A percentile compares a stretch with the other conserved stretches of the same genome.
These are phyloP conservation scores for Dichetophora obliterata DNA, from an alignment of 2,888 invertebrate species.

Conservation along the genomic window DNA sequence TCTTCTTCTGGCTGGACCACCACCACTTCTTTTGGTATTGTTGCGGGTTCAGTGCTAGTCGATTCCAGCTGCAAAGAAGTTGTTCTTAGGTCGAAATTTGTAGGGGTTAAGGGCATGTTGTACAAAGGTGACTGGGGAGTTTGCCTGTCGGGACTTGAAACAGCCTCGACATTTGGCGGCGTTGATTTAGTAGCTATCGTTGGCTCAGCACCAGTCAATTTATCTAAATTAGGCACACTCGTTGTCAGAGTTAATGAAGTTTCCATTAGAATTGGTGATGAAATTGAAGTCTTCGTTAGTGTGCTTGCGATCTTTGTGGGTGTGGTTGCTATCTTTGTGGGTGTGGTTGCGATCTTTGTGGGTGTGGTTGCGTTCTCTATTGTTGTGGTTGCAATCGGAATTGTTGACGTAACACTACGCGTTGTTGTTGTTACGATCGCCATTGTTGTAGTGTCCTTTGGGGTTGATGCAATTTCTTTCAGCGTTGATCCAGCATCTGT, in stretches of 20 bases:
- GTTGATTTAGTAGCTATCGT: no score
- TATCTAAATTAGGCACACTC: neutral
- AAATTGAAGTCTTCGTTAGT: neutral
- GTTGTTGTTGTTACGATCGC: neutral
- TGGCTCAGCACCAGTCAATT: no score
- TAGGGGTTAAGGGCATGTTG: conserved; percentile 7
- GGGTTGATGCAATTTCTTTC: neutral
- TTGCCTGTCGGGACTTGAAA: no score
- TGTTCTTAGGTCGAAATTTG: neutral
- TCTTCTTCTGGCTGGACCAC: conserved; percentile 49
- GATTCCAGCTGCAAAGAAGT: neutral
- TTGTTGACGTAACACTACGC: no score
- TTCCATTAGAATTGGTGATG: neutral
- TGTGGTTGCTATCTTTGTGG: neutral
- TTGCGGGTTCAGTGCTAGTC: neutral
- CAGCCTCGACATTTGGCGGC: no score
- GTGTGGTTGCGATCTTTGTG: neutral
- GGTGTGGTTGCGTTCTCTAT: neutral
- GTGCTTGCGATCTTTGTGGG: neutral
- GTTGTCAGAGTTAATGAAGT: neutral
- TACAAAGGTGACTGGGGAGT: no score
- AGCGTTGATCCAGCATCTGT: conserved; percentile 37
- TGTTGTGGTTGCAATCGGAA: neutral
- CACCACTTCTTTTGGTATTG: neutral
- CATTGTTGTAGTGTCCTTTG: neutral